Base-by-base conservation (phyloP, 2,797 vertebrate genomes). In the Perodicticus potto region DNA sequence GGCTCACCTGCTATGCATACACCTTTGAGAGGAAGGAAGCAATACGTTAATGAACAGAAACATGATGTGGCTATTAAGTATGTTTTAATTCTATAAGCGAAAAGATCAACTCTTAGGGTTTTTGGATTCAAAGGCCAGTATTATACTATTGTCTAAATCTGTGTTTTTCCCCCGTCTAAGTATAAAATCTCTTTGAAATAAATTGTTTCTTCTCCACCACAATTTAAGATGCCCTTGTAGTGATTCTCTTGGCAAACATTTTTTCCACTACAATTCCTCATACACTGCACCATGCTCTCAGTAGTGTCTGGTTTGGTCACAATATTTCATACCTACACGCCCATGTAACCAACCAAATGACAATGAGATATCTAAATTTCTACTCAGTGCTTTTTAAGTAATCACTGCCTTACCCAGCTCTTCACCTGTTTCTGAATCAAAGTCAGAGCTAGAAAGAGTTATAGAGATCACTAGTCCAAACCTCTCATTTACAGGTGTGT, bases 261-360 rank as follows among this genome's bases (percentile, higher is more conserved):
- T 91, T 91, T 57, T 81, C 25, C 12, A 27, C 65, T 67, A 11
- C 16, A 73, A 65, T 34, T 70, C 37, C 29, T 70, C 32, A 20
- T 19, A 74, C 43, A 63, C 12, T 14, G 55, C n/a, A 40, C 45
- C 45, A 57, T 29, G 59, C 20, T 53, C 17, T 63, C 34, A 49
- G 83, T 32, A 85, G 25, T 59, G 17, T 57, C 27, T 86, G 5
- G 23, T 34, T 40, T 49, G 22, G 17, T 4, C 73, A 14, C 11
- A 90, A 23, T 72, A 59, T 65, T 57, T 73, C 86, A 37, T 7
- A 27, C 9, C 34, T 25, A 16, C 37, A 57, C 3, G 11, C 23
- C 86, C 49, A 70, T 69, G 23, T 32, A 86, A 89, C 22, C 22
- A 92, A 86, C 55, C 67, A 78, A 91, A 93, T 53, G 83, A 88